Evolutionary conservation across 2,797 vertebrate genomes (phyloP).

Genomic region (Diceros bicornis): DNA sequence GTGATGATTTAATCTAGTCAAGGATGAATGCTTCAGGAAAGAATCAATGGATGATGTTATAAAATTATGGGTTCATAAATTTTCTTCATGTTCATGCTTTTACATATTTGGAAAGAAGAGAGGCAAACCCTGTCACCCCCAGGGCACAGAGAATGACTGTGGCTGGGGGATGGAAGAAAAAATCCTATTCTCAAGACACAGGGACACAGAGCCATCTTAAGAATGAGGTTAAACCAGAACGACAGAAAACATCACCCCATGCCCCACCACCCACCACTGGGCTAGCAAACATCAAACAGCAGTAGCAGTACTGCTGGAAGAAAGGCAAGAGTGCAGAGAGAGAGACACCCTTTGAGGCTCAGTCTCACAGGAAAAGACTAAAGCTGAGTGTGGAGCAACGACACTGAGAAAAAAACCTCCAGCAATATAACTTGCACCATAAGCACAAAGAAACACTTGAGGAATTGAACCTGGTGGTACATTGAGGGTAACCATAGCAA

Average conservation of each 20-base stretch:
- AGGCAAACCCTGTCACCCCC: neutral
- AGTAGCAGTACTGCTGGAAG: neutral
- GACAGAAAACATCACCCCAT: neutral
- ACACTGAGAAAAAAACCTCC: neutral
- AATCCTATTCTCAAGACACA: neutral
- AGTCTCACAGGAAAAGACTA: neutral
- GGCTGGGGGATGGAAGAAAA: neutral
- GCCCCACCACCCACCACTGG: neutral
- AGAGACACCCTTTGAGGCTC: neutral
- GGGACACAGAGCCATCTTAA: neutral
- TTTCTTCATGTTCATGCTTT: slow-evolving; percentile 5
- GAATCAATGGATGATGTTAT: neutral
- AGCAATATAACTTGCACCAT: neutral
- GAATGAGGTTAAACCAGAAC: neutral
- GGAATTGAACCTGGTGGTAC: neutral
- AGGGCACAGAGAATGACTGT: neutral
- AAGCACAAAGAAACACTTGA: neutral
- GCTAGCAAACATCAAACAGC: neutral
- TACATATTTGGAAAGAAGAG: neutral
- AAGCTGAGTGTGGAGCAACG: slow-evolving; percentile 2
- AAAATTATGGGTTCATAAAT: neutral
- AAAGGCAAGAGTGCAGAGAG: neutral
- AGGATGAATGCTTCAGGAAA: slow-evolving; percentile 18
- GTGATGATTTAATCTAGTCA: neutral
- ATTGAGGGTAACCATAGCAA: neutral